A percentile compares a stretch with the other conserved stretches of the same genome.
Evolutionary conservation across 2,797 vertebrate species (phyloP).

Genomic region (Gorsachius magnificus): DNA sequence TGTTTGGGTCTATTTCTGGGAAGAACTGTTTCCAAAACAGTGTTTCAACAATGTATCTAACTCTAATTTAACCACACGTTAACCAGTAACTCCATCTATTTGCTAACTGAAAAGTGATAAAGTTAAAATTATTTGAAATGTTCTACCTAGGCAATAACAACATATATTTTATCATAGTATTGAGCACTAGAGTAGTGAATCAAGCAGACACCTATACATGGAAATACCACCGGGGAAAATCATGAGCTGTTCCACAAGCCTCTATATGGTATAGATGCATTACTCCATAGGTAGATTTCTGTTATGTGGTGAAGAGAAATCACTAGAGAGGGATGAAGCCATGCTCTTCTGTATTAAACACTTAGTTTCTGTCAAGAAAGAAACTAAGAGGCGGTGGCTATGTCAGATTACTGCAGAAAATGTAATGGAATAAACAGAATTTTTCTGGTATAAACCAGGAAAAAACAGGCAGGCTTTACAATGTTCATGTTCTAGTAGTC

Average conservation of each 20-base stretch:
- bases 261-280: not conserved
- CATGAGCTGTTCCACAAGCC: not conserved
- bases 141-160: not conserved
- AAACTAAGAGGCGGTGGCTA: rapidly evolving
- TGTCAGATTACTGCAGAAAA: not conserved
- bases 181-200: not conserved
- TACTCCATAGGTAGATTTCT: not conserved
- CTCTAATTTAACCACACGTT: not conserved
- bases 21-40: not conserved
- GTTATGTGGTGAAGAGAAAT: not conserved
- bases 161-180: not conserved
- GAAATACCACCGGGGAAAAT: not conserved
- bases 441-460: not conserved
- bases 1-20: not conserved
- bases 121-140: not conserved
- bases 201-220: not conserved
- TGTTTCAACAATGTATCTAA: not conserved
- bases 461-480: not conserved
- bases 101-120: not conserved
- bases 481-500: not conserved
- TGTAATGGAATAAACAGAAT: not conserved
- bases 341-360: not conserved
- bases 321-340: not conserved
- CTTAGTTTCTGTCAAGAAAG: not conserved
- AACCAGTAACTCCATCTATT: not conserved